Evolutionary conservation across 2,113 vertebrate genomes (phyloP).

Genomic region (Chascanopsetta lugubris): DNA sequence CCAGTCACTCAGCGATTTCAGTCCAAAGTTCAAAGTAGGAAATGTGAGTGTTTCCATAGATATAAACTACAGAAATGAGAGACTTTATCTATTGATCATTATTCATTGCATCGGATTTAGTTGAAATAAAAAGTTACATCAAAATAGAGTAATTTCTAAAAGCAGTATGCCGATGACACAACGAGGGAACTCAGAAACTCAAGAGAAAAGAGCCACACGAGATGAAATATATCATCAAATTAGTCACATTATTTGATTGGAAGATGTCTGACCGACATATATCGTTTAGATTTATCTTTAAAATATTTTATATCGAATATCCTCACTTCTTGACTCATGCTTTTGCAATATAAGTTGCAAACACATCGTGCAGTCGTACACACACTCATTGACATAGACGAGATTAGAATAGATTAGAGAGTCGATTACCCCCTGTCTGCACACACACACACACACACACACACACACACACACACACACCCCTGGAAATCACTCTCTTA

Average conservation of each 20-base stretch:
- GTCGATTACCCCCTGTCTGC: constrained; percentile 55
- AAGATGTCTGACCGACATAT: background rate
- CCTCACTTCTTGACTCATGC: background rate
- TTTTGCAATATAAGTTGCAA: background rate
- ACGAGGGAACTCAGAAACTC: too few relatives aligned
- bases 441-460: constrained; percentile 41
- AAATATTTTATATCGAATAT: too few relatives aligned
- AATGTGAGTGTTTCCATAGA: background rate
- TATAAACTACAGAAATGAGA: background rate
- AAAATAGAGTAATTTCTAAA: too few relatives aligned
- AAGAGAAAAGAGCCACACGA: too few relatives aligned
- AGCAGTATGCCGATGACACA: too few relatives aligned
- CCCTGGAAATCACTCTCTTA: constrained; percentile 40
- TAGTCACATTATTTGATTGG: background rate
- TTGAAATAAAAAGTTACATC: too few relatives aligned
- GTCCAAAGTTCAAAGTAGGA: too few relatives aligned
- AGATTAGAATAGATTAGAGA: constrained; percentile 44
- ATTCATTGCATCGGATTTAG: too few relatives aligned
- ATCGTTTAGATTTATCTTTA: background rate
- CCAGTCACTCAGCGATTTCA: background rate
- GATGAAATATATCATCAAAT: too few relatives aligned
- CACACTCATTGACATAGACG: constrained; percentile 13
- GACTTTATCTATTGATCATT: too few relatives aligned
- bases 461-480: constrained; percentile 39
- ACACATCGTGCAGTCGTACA: background rate